phyloP scores from a whole-genome alignment of 2,113 vertebrate species.

The Anarhynchus alexandrinus region DNA sequence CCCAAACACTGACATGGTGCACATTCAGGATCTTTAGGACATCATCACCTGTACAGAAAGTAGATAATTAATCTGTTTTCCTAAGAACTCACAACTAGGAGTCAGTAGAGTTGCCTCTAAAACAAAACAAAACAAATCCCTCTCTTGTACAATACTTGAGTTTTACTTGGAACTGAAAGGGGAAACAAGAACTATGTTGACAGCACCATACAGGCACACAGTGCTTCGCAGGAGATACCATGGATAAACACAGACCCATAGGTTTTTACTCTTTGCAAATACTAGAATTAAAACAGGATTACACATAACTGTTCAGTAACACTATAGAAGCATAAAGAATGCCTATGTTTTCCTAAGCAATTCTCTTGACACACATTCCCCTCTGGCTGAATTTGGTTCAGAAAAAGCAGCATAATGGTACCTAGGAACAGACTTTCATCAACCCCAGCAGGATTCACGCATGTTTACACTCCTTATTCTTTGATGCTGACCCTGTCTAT shows the following conservation, averaged over 20 bases:
- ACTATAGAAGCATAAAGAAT: neutral
- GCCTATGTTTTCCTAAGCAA: neutral
- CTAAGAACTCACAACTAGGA: neutral
- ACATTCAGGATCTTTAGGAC: neutral
- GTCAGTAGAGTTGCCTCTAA: neutral
- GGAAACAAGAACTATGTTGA: neutral
- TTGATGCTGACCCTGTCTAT: neutral
- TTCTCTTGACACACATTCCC: neutral
- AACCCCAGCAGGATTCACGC: neutral
- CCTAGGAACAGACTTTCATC: neutral
- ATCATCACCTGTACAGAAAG: neutral
- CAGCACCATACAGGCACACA: neutral
- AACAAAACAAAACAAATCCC: neutral
- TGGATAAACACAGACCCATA: neutral
- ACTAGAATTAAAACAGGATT: neutral
- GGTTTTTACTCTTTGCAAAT: neutral
- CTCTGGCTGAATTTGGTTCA: neutral
- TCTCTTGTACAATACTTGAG: neutral
- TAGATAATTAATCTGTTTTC: neutral
- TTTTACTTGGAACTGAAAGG: neutral
- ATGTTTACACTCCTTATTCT: neutral
- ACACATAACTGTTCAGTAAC: neutral
- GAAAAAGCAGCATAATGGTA: neutral
- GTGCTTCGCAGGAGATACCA: neutral
- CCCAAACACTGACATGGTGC: neutral